Evolutionary conservation across 2,113 vertebrate genomes (phyloP), one percentile per base, ranked within the genome.

Genomic region (Mionectes macconnelli): DNA sequence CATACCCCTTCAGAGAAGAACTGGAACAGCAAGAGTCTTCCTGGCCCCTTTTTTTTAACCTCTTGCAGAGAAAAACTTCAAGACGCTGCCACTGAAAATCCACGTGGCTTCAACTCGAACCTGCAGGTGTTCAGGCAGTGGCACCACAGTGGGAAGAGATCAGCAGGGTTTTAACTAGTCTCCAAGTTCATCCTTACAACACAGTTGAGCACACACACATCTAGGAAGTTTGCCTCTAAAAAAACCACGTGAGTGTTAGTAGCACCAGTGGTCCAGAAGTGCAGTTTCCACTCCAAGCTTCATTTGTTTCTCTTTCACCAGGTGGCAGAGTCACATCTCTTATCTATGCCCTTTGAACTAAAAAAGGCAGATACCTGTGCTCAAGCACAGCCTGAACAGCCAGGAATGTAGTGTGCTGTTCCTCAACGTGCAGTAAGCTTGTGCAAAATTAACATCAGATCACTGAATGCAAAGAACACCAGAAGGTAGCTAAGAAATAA

Each of bases 191-290:
- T 49, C 78, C 42, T 44, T 30, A 18, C 2, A 22, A 59, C 12
- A 45, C 85, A 28, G 11, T 0, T 78, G 37, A 75, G 30, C 56
- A 56, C 64, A 42, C 9, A 30, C 0, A 20, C 4, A 50, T 2
- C 40, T 47, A 52, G 18, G 49, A 74, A 74, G 17, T 33, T n/a
- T 27, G 6, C 39, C 67, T 69, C 72, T 76, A 35, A 59, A 73
- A 44, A 74, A 92, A 6, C 6, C 1, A 1, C 8, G 13, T 0
- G 0, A 17, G 37, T 24, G 8, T 23, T 18, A 42, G n/a, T 12
- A 62, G 42, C 7, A 66, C 15, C 1, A 5, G 33, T 1, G 2
- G 15, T 35, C 45, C 39, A 52, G 12, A 57, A 76, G 22, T 15
- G 25, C 50, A 47, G 47, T 16, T 74, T 56, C 47, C 47, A 70